phyloP scores from a whole-genome alignment of 2,113 vertebrate species.

The Lichenostomus cassidix region DNA sequence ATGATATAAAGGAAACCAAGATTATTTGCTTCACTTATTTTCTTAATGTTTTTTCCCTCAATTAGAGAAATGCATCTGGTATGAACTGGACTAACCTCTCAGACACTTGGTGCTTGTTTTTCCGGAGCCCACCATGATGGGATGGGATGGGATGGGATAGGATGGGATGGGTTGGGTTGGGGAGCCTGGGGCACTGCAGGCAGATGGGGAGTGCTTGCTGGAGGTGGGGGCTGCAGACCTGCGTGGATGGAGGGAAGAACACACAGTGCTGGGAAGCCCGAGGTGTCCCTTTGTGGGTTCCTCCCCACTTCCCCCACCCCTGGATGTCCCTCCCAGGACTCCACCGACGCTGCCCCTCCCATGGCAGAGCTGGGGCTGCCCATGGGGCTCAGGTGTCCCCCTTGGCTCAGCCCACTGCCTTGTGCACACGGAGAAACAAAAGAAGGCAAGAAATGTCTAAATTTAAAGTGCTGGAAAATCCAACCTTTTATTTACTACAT shows the following conservation, averaged over 20 bases:
- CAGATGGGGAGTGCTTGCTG: fast-evolving
- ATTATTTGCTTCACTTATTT: conserved; percentile 50
- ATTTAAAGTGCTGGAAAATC: conserved; percentile 95
- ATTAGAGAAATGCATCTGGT: conserved; percentile 23
- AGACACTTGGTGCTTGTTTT: fast-evolving
- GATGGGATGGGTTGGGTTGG: background rate
- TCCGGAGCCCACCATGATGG: background rate
- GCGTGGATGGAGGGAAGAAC: fast-evolving
- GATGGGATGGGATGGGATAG: background rate
- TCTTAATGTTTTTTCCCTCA: conserved; percentile 22
- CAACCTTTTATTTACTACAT: conserved; percentile 99
- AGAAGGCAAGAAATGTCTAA: conserved; percentile 75
- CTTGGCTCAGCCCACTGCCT: background rate
- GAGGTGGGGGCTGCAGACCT: background rate
- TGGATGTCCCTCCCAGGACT: background rate
- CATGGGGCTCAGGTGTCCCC: background rate
- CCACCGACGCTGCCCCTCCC: fast-evolving
- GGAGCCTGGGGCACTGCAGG: background rate
- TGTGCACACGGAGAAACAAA: background rate
- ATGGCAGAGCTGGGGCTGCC: background rate
- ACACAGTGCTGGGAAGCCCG: fast-evolving
- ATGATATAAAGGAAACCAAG: conserved; percentile 17
- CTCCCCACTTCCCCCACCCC: background rate
- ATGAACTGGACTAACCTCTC: fast-evolving
- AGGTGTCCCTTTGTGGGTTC: fast-evolving